These are phyloP conservation scores for Ameiurus melas DNA, from an alignment of 2,113 vertebrate genomes.

Conservation along the genomic window DNA sequence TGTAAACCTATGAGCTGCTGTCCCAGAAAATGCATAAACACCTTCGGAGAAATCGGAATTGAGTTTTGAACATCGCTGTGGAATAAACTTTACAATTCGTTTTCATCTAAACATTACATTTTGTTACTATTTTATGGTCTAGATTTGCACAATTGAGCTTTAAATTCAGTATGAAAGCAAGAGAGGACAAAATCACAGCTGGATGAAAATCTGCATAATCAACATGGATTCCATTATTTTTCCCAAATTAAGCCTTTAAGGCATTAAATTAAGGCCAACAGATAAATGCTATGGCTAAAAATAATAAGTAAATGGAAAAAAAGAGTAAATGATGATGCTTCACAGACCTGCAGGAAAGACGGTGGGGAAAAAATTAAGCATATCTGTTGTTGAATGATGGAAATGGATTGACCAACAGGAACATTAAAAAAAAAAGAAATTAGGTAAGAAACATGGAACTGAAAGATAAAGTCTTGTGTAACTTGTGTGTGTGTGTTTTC, in stretches of 20 bases:
- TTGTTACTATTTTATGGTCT: not conserved
- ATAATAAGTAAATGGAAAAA: not conserved
- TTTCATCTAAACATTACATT: not conserved
- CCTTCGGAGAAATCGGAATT: not conserved
- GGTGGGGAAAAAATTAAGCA: too few relatives aligned
- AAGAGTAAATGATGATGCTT: not conserved
- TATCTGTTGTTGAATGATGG: not conserved
- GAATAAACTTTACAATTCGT: not conserved
- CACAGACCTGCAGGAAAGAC: not conserved
- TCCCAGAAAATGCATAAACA: not conserved
- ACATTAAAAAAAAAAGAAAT: not conserved
- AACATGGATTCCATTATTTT: not conserved
- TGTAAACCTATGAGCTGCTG: not conserved
- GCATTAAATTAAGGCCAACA: not conserved
- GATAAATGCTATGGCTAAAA: not conserved
- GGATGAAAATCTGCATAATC: not conserved
- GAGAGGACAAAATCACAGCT: not conserved
- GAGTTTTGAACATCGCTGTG: too few relatives aligned
- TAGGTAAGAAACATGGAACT: not conserved
- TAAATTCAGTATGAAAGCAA: not conserved
- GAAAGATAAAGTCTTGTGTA: conserved; percentile 31
- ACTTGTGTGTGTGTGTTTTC: conserved; percentile 80
- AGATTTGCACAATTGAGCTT: not conserved
- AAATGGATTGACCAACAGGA: not conserved
- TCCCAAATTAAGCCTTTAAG: not conserved